Base-by-base conservation (phyloP, 2,888 invertebrate genomes). In the Tolmerus cingulatus region DNA sequence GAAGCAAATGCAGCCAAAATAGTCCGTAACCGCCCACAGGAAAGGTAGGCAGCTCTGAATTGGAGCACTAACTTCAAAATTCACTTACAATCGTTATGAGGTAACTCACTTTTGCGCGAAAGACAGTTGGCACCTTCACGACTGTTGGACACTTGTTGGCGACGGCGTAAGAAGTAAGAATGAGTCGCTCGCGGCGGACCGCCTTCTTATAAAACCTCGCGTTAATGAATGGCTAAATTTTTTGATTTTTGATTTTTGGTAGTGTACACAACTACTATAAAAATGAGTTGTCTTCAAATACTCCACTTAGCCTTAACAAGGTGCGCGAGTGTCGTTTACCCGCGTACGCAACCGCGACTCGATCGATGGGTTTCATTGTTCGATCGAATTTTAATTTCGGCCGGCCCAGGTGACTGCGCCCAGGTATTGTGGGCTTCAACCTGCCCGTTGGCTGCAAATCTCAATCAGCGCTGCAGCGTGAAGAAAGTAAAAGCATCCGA, bases 91-190 rank as follows among this genome's bases (percentile, higher is more conserved):
- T 66, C 66, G 66, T 8, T 23, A 66, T 23, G 23, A 66, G 23
- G 12, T 12, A 66, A 66, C 27, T 66, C 66, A 66, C 66, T 66
- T 66, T n/a, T 23, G 9, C 66, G 66, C 66, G 27, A 66, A 66
- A 66, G 66, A 66, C 66, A 66, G 66, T 66, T 27, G 66, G 66
- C 23, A 8, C 27, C 55, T 51, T 23, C 55, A 55, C 81, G 55
- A 81, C 27, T 81, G 23, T 43, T 81, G 81, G 27, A 55, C 55
- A 81, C 81, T 46, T 51, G 55, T 34, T 27, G 19, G 55, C 81
- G n/a, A 66, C 51, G 51, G 40, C 23, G 81, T 55, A 81, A 81
- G 81, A 81, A 81, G 81, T 34, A 55, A 81, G 81, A 81, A 81
- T 81, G 81, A 51, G 40, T 55, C 55, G 81, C 46, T 55, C n/a